Percentiles rank a stretch among this genome's conserved stretches.
Evolutionary conservation across 1,140 invertebrate species (phyloP).

Genomic region (Drosophila rufa): DNA sequence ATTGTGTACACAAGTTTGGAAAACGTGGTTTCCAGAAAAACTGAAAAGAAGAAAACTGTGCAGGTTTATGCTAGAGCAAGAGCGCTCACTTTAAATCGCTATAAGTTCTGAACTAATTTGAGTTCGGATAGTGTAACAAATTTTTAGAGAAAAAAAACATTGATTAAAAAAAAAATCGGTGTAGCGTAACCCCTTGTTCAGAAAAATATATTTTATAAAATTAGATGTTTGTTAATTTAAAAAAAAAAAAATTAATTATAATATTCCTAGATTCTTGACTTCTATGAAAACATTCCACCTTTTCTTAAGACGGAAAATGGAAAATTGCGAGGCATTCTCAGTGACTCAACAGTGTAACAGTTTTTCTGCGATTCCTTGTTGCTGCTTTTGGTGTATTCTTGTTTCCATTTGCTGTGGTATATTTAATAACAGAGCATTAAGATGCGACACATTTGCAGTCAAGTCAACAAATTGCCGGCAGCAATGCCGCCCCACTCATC

Average conservation of each 20-base stretch:
- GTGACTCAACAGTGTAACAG: conserved; percentile 25
- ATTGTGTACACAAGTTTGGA: too few relatives aligned
- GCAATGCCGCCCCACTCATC: conserved; percentile 42
- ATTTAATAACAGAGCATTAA: conserved; percentile 78
- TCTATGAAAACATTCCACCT: conserved; percentile 1
- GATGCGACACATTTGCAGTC: conserved; percentile 78
- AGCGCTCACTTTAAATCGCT: too few relatives aligned
- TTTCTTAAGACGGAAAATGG: conserved; percentile 1
- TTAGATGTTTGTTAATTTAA: too few relatives aligned
- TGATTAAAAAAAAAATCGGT: too few relatives aligned
- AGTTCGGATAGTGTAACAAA: too few relatives aligned
- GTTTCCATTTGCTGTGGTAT: conserved; percentile 56
- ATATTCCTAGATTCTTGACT: conserved; percentile 2
- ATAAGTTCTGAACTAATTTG: too few relatives aligned
- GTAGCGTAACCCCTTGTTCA: too few relatives aligned
- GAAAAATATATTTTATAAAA: too few relatives aligned
- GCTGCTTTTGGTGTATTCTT: conserved; percentile 9
- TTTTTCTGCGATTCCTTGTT: conserved; percentile 15
- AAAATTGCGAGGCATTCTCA: conserved; percentile 20
- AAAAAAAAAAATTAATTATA: neutral
- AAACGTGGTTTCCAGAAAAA: too few relatives aligned
- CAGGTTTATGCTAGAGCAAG: too few relatives aligned
- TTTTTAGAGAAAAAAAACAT: too few relatives aligned
- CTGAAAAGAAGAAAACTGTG: too few relatives aligned
- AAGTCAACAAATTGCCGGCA: conserved; percentile 80